phyloP scores from a whole-genome alignment of 2,888 invertebrate genomes.

The Andricus curvator region DNA sequence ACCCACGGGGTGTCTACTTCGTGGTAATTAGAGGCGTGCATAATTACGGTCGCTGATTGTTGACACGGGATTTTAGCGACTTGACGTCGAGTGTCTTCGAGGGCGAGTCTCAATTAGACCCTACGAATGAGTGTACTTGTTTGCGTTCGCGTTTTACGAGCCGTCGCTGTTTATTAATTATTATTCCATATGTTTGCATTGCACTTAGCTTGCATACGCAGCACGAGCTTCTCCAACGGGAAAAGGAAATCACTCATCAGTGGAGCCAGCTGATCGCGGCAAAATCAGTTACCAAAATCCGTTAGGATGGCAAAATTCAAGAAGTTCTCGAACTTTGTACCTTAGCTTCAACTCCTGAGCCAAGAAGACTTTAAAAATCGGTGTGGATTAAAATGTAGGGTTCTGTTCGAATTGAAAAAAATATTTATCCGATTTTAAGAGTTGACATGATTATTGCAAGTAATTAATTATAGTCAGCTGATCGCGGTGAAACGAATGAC shows the following conservation, averaged over 20 bases:
- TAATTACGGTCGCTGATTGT: slow-evolving; percentile 74
- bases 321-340: no score
- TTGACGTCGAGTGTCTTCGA: slow-evolving; percentile 73
- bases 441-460: no score
- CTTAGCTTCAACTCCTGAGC: no score
- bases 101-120: slow-evolving; percentile 76
- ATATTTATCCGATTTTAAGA: no score
- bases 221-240: neutral
- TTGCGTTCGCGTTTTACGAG: slow-evolving; percentile 70
- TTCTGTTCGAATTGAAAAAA: no score
- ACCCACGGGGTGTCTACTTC: slow-evolving; percentile 50
- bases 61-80: slow-evolving; percentile 74
- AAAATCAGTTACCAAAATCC: no score
- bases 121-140: slow-evolving; percentile 62
- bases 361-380: no score
- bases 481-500: no score
- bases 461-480: neutral
- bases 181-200: slow-evolving; percentile 55
- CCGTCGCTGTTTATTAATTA: slow-evolving; percentile 61
- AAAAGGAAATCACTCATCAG: neutral
- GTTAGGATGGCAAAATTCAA: no score
- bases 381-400: no score
- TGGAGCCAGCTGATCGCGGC: neutral
- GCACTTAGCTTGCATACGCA: slow-evolving; percentile 37
- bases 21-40: slow-evolving; percentile 77